Evolutionary conservation across 2,113 vertebrate species (phyloP), one percentile per base, ranked within the genome.

Genomic region (Oncorhynchus nerka): DNA sequence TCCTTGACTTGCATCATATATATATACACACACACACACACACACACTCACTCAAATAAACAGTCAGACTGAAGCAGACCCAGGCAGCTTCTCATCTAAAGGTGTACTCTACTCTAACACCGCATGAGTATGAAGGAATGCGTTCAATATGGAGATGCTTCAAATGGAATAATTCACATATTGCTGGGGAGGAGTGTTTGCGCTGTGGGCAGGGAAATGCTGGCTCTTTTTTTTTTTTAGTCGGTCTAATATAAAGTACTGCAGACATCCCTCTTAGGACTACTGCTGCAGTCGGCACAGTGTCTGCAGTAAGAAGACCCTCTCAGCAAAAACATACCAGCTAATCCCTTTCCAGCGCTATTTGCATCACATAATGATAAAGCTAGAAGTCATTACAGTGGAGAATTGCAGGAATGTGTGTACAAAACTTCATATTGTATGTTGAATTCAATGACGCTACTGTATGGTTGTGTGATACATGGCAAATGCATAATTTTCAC

Each of bases 211-310:
- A 45, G 72, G 72, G 34, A 24, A 45, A 24, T 49, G 72, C 72
- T 45, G 71, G 30, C 51, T 74, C 34, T 45, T 45, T 45, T n/a
- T n/a, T n/a, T n/a, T n/a, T n/a, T 39, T 45, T 45, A 45, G 11
- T 45, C 9, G 3, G 39, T 45, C 39, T 67, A 74, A 72, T 72
- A 59, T 28, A 48, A 66, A 74, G 64, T 49, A 51, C 73, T 74
- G 73, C 73, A 74, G 73, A 66, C 62, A 30, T 48, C 61, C 61
- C 39, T 19, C 22, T 48, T 39, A 62, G 28, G 71, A 48, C 19
- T 45, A 45, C 39, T 74, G 70, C 70, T 75, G 67, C 51, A 64
- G 81, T 45, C 39, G 39, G 9, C 39, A 39, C 65, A 51, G 64
- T 20, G 39, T 48, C 73, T 65, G 73, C 73, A 66, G 15, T 48